Percentiles rank a stretch among this genome's conserved stretches.
These are phyloP conservation scores for Streptopelia turtur DNA, from an alignment of 2,797 vertebrate species.

Conservation along the genomic window DNA sequence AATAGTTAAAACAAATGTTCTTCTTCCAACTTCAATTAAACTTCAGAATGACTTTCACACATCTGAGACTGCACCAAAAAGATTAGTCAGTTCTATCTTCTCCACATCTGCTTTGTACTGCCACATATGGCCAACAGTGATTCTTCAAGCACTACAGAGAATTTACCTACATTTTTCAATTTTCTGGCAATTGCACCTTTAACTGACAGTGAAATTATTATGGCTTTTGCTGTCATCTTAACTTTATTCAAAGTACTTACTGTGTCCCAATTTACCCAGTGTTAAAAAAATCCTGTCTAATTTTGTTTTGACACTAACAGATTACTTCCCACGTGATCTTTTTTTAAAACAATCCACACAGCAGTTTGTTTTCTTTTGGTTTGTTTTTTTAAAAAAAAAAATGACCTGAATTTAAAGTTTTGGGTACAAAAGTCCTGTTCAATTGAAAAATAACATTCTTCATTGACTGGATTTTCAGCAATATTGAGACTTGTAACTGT, in stretches of 20 bases:
- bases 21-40: slow-evolving; percentile 61
- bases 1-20: slow-evolving; percentile 50
- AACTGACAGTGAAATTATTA: slow-evolving; percentile 59
- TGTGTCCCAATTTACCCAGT: slow-evolving; percentile 1
- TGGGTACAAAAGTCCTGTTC: not conserved
- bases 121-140: not conserved
- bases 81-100: slow-evolving; percentile 23
- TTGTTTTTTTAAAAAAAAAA: not conserved
- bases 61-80: slow-evolving; percentile 12
- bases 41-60: slow-evolving; percentile 47
- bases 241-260: slow-evolving; percentile 30
- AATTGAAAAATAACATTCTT: not conserved
- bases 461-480: not conserved
- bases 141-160: slow-evolving; percentile 28
- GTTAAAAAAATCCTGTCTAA: slow-evolving; percentile 32
- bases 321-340: not conserved
- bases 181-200: slow-evolving; percentile 61
- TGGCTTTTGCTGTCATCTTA: slow-evolving; percentile 48
- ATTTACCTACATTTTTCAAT: slow-evolving; percentile 48
- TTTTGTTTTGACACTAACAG: slow-evolving; percentile 22
- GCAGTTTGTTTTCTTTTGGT: not conserved
- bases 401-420: not conserved
- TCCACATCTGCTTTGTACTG: slow-evolving; percentile 12
- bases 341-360: not conserved
- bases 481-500: not conserved